Percentiles rank a stretch among this genome's conserved stretches.
phyloP scores from a whole-genome alignment of 2,797 vertebrate species.

The Chaenodraco wilsoni region DNA sequence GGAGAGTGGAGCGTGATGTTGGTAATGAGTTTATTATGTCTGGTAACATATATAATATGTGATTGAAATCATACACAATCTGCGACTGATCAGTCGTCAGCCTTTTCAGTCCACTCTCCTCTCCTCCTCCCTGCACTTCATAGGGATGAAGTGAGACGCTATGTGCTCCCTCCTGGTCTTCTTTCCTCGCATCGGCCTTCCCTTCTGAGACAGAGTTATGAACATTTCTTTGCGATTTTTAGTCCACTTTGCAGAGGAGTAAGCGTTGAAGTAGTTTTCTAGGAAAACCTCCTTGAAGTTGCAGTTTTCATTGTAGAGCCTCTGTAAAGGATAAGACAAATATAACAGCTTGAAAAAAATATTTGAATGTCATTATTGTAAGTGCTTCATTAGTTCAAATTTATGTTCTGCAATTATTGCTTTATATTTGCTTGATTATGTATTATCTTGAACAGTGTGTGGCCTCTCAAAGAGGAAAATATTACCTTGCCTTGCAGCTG shows the following conservation, averaged over 20 bases:
- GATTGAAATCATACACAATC: constrained; percentile 38
- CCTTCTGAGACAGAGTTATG: constrained; percentile 95
- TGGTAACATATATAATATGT: constrained; percentile 50
- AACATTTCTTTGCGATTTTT: constrained; percentile 94
- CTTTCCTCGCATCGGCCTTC: constrained; percentile 90
- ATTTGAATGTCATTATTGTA: not conserved
- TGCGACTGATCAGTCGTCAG: constrained; percentile 14
- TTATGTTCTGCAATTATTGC: constrained; percentile 10
- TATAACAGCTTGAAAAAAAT: constrained; percentile 1
- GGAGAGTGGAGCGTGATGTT: constrained; percentile 46
- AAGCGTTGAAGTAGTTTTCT: constrained; percentile 98
- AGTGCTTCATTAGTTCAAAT: constrained; percentile 9
- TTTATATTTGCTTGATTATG: not conserved
- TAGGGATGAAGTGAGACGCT: constrained; percentile 96
- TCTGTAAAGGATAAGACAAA: constrained; percentile 81
- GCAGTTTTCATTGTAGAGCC: constrained; percentile 95
- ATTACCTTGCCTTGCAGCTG: constrained; percentile 96
- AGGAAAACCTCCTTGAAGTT: constrained; percentile 97
- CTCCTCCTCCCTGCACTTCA: constrained; percentile 91
- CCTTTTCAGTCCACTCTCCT: constrained; percentile 72
- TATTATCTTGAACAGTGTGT: not conserved
- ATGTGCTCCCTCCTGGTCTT: constrained; percentile 93
- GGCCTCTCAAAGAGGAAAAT: constrained; percentile 25
- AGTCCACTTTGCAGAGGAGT: constrained; percentile 95
- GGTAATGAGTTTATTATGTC: constrained; percentile 58